Conservation (phyloP, 2,113 vertebrate genomes). For the Plectropomus leopardus region DNA sequence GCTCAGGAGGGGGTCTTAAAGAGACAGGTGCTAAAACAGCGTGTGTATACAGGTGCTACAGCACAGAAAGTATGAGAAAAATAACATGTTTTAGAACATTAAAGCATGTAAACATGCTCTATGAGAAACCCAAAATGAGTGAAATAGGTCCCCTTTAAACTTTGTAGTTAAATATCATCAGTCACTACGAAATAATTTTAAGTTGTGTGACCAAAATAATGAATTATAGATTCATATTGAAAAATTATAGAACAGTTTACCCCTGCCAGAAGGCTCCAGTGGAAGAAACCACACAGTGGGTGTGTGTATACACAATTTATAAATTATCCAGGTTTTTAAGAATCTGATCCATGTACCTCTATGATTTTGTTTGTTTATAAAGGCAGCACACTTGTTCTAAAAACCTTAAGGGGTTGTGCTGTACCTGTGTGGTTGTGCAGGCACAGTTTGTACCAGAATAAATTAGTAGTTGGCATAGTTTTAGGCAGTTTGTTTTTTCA, state of each 20-base stretch:
- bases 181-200: background rate
- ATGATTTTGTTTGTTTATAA: background rate
- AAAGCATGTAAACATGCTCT: no score
- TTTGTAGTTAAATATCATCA: background rate
- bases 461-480: background rate
- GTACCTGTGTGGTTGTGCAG: background rate
- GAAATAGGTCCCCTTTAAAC: no score
- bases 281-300: background rate
- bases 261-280: background rate
- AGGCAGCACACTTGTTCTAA: background rate
- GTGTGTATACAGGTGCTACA: no score
- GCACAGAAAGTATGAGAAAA: no score
- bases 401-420: background rate
- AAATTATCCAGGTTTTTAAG: no score
- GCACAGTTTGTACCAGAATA: background rate
- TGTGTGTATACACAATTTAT: background rate
- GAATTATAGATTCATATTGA: background rate
- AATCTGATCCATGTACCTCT: background rate
- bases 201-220: background rate
- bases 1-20: no score
- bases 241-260: background rate
- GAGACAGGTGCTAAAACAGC: no score
- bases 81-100: no score
- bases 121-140: no score
- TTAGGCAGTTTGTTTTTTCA: background rate